phyloP scores from a whole-genome alignment of 2,797 vertebrate species.

The Gymnodraco acuticeps region DNA sequence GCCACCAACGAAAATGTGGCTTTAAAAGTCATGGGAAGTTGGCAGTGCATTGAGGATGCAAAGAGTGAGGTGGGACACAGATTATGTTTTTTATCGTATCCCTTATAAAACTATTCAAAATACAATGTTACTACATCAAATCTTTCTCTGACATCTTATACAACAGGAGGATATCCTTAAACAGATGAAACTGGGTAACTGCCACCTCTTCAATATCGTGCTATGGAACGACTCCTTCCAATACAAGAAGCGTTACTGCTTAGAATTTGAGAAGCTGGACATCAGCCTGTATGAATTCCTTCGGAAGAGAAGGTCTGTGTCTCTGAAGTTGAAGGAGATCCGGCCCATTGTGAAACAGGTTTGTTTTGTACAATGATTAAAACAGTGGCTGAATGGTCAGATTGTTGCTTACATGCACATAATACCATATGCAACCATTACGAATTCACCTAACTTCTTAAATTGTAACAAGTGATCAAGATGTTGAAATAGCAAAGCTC shows the following conservation, averaged over 20 bases:
- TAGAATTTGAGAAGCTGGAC: constrained; percentile 23
- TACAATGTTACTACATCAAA: neutral
- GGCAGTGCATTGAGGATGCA: neutral
- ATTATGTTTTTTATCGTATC: neutral
- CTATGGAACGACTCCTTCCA: constrained; percentile 1
- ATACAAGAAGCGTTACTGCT: neutral
- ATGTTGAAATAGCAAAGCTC: neutral
- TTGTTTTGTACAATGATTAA: neutral
- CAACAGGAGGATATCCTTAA: neutral
- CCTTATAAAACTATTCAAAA: neutral
- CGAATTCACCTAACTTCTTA: too few species aligned
- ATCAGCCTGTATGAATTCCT: neutral
- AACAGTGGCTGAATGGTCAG: too few species aligned
- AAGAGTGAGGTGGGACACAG: neutral
- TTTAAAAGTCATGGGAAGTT: neutral
- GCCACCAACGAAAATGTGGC: neutral
- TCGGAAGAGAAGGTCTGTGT: rapidly evolving
- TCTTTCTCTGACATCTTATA: neutral
- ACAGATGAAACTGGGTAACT: neutral
- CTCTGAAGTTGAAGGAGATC: neutral
- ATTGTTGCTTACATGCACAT: too few species aligned
- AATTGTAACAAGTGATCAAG: too few species aligned
- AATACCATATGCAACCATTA: too few species aligned
- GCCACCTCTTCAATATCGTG: constrained; percentile 7
- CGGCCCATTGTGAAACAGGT: constrained; percentile 12